Base-by-base conservation (phyloP, 2,888 invertebrate species). In the Resseliella maxima region DNA sequence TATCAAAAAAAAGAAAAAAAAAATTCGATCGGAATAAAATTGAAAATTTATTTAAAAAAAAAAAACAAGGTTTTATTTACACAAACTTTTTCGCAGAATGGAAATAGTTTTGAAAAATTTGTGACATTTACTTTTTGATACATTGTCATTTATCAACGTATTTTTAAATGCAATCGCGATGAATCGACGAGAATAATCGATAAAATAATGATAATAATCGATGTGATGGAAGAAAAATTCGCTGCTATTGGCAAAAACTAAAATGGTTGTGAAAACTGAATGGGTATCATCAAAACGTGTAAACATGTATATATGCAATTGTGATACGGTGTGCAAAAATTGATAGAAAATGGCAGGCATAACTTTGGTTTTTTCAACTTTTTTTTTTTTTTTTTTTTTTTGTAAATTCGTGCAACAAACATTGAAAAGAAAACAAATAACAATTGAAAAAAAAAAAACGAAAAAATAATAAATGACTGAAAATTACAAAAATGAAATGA, bases 271-370 rank as follows among this genome's bases (percentile, higher is more conserved):
- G 15, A 18, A 6, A 50, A 50, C 18, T 2, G 46, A 50, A 50
- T 50, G 72, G 31, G 72, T n/a, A n/a, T n/a, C 72, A 72, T 72
- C 72, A 27, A 72, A 72, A 72, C 72, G 59, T 35, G 72, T 31
- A 31, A 59, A 59, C 24, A 72, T n/a, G 15, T 27, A 31, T 50
- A 50, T 10, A 72, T 72, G 31, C 72, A 72, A 72, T 31, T 35
- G 72, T 72, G 27, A 72, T 72, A 72, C 72, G 31, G 72, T n/a
- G n/a, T 72, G 72, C 72, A 72, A 31, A 35, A 72, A 15, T 31
- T n/a, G 59, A 72, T 72, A 72, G 72, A 72, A 31, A 31, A 72
- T 72, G 72, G 72, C 72, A 72, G 72, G 72, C 72, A 72, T 31
- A 72, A n/a, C 2, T 31, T 3, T 24, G 18, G 59, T 59, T 59